phyloP scores from a whole-genome alignment of 2,888 invertebrate species.

The Drepanosiphum platanoidis region DNA sequence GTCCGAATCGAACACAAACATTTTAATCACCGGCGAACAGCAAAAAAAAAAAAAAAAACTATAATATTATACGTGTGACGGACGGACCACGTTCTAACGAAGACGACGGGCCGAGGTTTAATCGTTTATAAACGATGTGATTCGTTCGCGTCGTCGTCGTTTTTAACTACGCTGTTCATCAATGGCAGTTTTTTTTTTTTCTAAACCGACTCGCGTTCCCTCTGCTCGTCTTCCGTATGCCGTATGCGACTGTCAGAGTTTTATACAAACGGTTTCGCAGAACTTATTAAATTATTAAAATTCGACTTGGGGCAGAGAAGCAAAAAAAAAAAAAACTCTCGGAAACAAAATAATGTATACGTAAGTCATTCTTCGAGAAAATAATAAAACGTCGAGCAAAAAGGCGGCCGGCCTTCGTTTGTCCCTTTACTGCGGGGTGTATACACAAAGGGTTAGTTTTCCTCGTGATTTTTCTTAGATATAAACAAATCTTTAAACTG shows the following conservation, averaged over 20 bases:
- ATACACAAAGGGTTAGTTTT: constrained; percentile 5
- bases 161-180: background rate
- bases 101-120: background rate
- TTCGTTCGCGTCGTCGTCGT: background rate
- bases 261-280: background rate
- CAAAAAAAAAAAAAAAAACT: no score
- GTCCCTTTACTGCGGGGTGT: background rate
- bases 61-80: no score
- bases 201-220: no score
- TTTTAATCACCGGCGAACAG: no score
- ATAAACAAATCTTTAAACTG: background rate
- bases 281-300: constrained; percentile 13
- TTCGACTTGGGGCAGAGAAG: background rate
- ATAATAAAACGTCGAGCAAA: constrained; percentile 20
- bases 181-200: background rate
- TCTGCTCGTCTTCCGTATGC: no score
- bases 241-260: no score
- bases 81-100: no score
- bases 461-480: background rate
- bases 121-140: background rate
- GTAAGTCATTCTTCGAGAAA: background rate
- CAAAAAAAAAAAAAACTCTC: no score
- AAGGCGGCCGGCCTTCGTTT: background rate
- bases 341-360: background rate
- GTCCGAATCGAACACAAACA: no score